Percentiles rank a stretch among this genome's conserved stretches.
These are phyloP conservation scores for Pampusana beccarii DNA, from an alignment of 2,113 vertebrate genomes.

Conservation along the genomic window DNA sequence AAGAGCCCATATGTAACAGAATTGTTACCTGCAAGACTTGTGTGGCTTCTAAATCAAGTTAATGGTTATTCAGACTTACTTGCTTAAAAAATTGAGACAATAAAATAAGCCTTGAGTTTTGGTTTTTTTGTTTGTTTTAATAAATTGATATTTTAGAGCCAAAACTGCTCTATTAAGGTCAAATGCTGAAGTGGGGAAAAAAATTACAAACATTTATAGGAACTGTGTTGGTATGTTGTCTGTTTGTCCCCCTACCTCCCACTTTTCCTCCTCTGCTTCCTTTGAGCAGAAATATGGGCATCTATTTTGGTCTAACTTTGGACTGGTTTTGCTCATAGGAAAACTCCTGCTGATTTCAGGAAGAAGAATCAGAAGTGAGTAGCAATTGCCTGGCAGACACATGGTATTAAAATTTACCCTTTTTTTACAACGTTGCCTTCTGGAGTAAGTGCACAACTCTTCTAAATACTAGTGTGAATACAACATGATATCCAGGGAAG, in stretches of 20 bases:
- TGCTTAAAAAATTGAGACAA: not conserved
- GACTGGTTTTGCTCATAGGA: not conserved
- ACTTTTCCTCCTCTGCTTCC: no score
- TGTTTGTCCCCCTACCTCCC: fast-evolving
- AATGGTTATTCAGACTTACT: not conserved
- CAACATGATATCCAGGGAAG: not conserved
- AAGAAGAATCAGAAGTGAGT: not conserved
- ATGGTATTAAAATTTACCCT: not conserved
- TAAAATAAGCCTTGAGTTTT: not conserved
- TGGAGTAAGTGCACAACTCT: not conserved
- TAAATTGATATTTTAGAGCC: not conserved
- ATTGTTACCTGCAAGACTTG: not conserved
- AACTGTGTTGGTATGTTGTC: not conserved
- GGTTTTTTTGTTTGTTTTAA: not conserved
- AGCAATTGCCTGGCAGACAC: not conserved
- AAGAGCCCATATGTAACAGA: not conserved
- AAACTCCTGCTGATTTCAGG: not conserved
- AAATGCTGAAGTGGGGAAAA: not conserved
- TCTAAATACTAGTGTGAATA: not conserved
- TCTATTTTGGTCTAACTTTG: not conserved
- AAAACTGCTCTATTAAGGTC: not conserved
- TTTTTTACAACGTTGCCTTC: not conserved
- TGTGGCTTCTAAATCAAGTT: not conserved
- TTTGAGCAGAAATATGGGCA: not conserved
- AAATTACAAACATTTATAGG: not conserved